Conservation (phyloP, 2,797 vertebrate genomes). For the Oreochromis grahami region DNA sequence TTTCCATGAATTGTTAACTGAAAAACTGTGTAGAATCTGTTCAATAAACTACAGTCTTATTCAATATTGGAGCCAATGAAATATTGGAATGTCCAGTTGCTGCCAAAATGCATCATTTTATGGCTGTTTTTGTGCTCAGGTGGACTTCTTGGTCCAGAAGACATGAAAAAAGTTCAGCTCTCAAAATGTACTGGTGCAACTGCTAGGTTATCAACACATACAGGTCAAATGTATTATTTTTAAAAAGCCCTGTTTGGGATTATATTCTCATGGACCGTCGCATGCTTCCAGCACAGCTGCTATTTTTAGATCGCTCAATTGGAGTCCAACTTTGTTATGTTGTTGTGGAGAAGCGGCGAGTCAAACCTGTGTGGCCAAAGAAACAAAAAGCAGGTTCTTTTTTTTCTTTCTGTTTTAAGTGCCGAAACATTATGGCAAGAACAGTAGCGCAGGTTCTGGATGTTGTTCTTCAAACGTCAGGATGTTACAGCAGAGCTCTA, state of each 20-base stretch:
- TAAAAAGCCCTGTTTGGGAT: not conserved
- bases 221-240: not conserved
- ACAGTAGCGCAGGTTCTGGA: rapidly evolving
- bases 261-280: not conserved
- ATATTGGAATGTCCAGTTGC: rapidly evolving
- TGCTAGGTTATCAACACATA: not conserved
- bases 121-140: not conserved
- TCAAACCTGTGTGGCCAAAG: not conserved
- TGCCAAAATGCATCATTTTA: not conserved
- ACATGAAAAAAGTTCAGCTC: not conserved
- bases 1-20: not conserved
- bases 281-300: not conserved
- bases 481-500: not conserved
- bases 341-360: not conserved
- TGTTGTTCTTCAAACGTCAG: not conserved
- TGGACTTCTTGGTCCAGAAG: not conserved
- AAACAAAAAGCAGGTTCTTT: not conserved
- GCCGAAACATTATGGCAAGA: not conserved
- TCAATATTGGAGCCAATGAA: not conserved
- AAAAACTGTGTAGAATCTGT: not conserved
- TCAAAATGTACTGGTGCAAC: not conserved
- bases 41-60: not conserved
- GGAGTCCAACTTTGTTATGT: rapidly evolving
- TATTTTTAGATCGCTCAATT: not conserved
- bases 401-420: not conserved